These are phyloP conservation scores for Leucophenga maculata DNA, from an alignment of 2,888 invertebrate species.

Conservation along the genomic window DNA sequence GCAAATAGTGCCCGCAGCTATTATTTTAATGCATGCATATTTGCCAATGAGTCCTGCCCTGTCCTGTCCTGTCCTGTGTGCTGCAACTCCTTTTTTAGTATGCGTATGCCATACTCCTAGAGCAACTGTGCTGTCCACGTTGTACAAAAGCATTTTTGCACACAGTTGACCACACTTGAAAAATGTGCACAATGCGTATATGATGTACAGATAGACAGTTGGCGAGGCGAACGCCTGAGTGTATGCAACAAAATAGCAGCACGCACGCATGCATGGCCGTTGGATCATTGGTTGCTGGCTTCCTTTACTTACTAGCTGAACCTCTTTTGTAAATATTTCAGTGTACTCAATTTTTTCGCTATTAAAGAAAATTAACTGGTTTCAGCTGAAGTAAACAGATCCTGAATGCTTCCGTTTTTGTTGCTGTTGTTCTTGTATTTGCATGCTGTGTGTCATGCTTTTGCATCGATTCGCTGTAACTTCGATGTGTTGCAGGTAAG, in stretches of 20 bases:
- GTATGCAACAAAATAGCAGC: neutral
- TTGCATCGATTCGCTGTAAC: too few relatives aligned
- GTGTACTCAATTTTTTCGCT: slow-evolving; percentile 8
- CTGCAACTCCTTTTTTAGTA: neutral
- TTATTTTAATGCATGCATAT: slow-evolving; percentile 11
- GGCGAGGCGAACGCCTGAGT: neutral
- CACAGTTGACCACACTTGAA: slow-evolving; percentile 7
- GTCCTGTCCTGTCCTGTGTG: neutral
- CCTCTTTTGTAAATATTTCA: neutral
- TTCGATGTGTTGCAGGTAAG: slow-evolving; percentile 49
- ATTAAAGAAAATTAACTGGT: slow-evolving; percentile 12
- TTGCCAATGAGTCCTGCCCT: neutral
- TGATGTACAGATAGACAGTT: neutral
- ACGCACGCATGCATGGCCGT: neutral
- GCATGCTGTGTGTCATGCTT: too few relatives aligned
- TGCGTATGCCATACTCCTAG: too few relatives aligned
- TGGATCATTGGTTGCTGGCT: too few relatives aligned
- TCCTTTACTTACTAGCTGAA: neutral
- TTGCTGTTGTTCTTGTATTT: too few relatives aligned
- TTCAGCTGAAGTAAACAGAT: neutral
- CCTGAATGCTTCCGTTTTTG: neutral
- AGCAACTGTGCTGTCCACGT: neutral
- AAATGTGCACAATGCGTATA: neutral
- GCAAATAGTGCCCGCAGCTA: neutral
- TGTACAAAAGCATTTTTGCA: slow-evolving; percentile 5